phyloP scores from a whole-genome alignment of 2,888 invertebrate species.

The Lepeophtheirus nordmannii region DNA sequence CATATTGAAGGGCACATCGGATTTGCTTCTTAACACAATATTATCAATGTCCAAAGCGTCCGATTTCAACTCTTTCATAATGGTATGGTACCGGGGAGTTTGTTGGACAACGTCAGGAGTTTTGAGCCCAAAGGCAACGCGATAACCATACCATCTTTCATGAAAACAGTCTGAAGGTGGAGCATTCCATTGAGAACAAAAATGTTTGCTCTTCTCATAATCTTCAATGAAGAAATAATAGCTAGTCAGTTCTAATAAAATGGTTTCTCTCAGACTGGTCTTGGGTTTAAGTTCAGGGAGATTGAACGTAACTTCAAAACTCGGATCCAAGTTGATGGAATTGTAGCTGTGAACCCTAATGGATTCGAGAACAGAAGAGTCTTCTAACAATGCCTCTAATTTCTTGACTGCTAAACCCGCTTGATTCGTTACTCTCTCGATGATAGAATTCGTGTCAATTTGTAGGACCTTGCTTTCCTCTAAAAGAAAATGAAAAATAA shows the following conservation, averaged over 20 bases:
- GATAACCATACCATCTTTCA: neutral
- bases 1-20: neutral
- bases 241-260: neutral
- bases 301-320: neutral
- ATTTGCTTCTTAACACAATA: neutral
- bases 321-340: conserved; percentile 1
- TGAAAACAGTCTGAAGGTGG: neutral
- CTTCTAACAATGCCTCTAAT: neutral
- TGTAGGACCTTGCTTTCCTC: neutral
- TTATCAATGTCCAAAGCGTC: neutral
- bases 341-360: neutral
- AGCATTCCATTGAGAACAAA: neutral
- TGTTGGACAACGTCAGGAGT: neutral
- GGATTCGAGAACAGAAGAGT: neutral
- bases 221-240: neutral
- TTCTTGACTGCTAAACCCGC: neutral
- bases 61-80: neutral
- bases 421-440: neutral
- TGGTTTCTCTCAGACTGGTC: neutral
- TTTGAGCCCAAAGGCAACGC: neutral
- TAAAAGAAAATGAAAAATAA: neutral
- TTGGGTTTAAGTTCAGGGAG: neutral
- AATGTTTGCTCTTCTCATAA: neutral
- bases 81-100: neutral
- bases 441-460: neutral